phyloP scores from a whole-genome alignment of 2,113 vertebrate genomes.

The Oreochromis tanganicae region DNA sequence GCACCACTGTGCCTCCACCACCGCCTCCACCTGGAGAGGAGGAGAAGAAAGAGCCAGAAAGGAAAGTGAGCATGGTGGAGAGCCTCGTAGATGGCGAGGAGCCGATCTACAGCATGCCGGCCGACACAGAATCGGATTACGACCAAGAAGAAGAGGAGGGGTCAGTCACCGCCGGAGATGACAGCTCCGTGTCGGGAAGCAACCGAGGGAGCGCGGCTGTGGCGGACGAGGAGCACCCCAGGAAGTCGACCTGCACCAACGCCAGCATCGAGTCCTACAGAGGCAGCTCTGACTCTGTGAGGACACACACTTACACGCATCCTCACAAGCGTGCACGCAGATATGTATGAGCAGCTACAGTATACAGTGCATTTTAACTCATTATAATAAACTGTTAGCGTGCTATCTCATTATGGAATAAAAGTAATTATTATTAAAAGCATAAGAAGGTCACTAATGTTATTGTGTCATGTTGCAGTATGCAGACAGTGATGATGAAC shows the following conservation, averaged over 20 bases:
- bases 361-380: neutral
- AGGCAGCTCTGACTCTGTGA: slow-evolving; percentile 88
- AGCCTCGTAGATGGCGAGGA: slow-evolving; percentile 75
- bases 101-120: slow-evolving; percentile 78
- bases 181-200: slow-evolving; percentile 62
- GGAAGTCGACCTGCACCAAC: slow-evolving; percentile 81
- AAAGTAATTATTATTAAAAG: neutral
- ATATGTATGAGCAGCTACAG: slow-evolving; percentile 47
- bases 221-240: slow-evolving; percentile 72
- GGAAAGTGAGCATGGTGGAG: slow-evolving; percentile 71
- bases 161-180: slow-evolving; percentile 70
- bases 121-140: slow-evolving; percentile 84
- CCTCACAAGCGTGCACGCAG: slow-evolving; percentile 46
- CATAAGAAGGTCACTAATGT: neutral
- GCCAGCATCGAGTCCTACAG: slow-evolving; percentile 81
- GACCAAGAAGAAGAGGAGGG: slow-evolving; percentile 88
- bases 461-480: slow-evolving; percentile 67
- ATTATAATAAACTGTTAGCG: neutral
- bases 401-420: neutral
- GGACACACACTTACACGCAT: slow-evolving; percentile 63
- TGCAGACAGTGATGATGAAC: slow-evolving; percentile 87
- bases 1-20: neutral
- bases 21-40: slow-evolving; percentile 22
- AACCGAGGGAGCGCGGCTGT: slow-evolving; percentile 70
- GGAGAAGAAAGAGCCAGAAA: slow-evolving; percentile 35